phyloP scores from a whole-genome alignment of 2,797 vertebrate genomes.

The Notamacropus eugenii region DNA sequence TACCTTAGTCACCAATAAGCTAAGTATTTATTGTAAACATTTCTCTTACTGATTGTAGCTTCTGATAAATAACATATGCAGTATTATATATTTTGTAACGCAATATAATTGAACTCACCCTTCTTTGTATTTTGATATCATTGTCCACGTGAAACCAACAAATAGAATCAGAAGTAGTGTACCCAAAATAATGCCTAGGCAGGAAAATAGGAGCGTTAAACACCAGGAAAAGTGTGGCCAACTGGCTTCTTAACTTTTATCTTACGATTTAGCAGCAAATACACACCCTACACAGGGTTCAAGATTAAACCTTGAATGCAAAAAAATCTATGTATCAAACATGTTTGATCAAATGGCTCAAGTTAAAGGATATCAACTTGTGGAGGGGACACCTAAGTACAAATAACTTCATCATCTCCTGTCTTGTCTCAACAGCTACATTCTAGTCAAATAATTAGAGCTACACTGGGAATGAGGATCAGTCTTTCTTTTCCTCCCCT shows the following conservation, averaged over 20 bases:
- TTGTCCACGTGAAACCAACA: constrained; percentile 47
- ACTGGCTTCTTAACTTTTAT: neutral
- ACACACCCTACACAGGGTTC: neutral
- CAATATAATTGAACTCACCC: constrained; percentile 77
- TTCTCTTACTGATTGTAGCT: constrained; percentile 32
- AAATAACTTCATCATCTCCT: neutral
- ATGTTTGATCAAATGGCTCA: neutral
- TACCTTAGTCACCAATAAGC: neutral
- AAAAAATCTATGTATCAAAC: neutral
- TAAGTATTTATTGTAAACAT: neutral
- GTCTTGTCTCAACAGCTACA: constrained; percentile 7
- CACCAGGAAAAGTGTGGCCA: constrained; percentile 15
- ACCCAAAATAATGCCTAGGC: constrained; percentile 66
- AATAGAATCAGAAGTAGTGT: constrained; percentile 75
- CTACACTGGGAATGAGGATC: neutral
- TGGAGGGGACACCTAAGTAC: neutral
- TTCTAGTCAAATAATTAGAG: constrained; percentile 15
- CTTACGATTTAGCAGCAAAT: neutral
- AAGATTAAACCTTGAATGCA: neutral
- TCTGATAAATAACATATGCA: neutral
- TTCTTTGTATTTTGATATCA: constrained; percentile 78
- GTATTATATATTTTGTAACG: constrained; percentile 6
- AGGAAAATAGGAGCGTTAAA: constrained; percentile 44
- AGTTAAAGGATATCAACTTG: neutral
- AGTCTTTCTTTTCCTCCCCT: neutral